Conservation (phyloP, 2,888 invertebrate genomes). For the Synergus japonicus region DNA sequence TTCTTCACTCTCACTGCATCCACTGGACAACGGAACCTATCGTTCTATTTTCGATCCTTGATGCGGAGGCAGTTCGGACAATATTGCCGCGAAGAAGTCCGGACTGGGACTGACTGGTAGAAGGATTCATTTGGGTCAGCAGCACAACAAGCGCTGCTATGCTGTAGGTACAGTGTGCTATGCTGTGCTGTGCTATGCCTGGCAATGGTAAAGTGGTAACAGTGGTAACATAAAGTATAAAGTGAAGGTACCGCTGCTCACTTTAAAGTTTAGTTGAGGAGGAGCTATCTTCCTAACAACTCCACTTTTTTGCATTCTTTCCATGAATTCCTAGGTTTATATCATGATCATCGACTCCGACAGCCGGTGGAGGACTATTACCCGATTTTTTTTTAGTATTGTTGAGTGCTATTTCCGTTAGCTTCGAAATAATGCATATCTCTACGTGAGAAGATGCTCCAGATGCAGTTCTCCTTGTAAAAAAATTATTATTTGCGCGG, state of each 20-base stretch:
- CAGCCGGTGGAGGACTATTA: not conserved
- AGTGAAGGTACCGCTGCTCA: constrained; percentile 39
- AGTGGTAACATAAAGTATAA: constrained; percentile 5
- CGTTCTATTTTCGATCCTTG: constrained; percentile 48
- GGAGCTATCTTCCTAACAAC: constrained; percentile 36
- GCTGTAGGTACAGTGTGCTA: constrained; percentile 17
- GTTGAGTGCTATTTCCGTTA: constrained; percentile 26
- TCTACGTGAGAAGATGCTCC: not conserved
- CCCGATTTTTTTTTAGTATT: not conserved
- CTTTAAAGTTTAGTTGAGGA: constrained; percentile 30
- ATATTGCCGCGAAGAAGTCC: constrained; percentile 67
- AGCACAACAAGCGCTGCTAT: constrained; percentile 54
- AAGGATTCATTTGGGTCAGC: constrained; percentile 74
- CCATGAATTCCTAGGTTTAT: constrained; percentile 3
- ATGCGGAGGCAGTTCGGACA: constrained; percentile 20
- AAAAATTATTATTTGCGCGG: not conserved
- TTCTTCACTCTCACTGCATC: constrained; percentile 38
- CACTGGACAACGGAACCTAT: constrained; percentile 29
- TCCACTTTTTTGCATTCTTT: constrained; percentile 38
- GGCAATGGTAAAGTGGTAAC: constrained; percentile 31
- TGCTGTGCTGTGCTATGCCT: constrained; percentile 43
- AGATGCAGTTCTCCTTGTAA: not conserved
- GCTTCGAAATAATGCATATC: not conserved
- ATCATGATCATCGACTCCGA: constrained; percentile 11
- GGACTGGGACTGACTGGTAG: constrained; percentile 72